Base-by-base conservation (phyloP, 23 tunicate species). In the Diplosoma virens region DNA sequence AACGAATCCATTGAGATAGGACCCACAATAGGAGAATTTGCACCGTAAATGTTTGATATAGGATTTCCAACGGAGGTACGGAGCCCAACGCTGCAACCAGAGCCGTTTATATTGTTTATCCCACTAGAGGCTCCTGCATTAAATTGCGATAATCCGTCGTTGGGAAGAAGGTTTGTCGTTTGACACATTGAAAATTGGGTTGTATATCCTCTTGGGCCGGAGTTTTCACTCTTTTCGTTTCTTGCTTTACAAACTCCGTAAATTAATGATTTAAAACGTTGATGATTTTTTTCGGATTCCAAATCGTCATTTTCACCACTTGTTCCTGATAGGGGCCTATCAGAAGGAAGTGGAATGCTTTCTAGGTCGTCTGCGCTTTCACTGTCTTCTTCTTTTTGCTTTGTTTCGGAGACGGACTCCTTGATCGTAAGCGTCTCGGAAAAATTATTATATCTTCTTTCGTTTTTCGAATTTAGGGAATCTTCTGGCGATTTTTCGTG, bases 191-290 rank as follows among this genome's bases (percentile, higher is more conserved):
- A 74, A 34, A 82, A 82, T 47, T 82, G 87, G 7, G 73, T 82
- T 3, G 72, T 59, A 77, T 82, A 82, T 25, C 18, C 33, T 37
- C 59, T 79, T 1, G 59, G 72, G 25, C 26, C 32, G 28, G 47
- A 7, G 61, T 37, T 60, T 25, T 46, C 74, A 34, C 1, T 34
- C 6, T 26, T 37, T 25, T 82, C 81, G 69, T 50, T 75, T 5
- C 75, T 58, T 16, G 54, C 18, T 32, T 75, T 82, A 25, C 77
- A 64, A 4, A 79, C 87, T 4, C 87, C 87, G 75, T 86, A 86
- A 21, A 86, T 73, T 33, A 86, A 64, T 7, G 85, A 59, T 37
- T 79, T 86, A 66, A 86, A 86, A 23, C 80, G 80, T 35, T 85
- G 71, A 18, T 86, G 76, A 18, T 80, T 83, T 53, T 72, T 73